A percentile compares a stretch with the other conserved stretches of the same genome.
Evolutionary conservation across 2,797 vertebrate genomes (phyloP).

Genomic region (Anguilla marmorata): DNA sequence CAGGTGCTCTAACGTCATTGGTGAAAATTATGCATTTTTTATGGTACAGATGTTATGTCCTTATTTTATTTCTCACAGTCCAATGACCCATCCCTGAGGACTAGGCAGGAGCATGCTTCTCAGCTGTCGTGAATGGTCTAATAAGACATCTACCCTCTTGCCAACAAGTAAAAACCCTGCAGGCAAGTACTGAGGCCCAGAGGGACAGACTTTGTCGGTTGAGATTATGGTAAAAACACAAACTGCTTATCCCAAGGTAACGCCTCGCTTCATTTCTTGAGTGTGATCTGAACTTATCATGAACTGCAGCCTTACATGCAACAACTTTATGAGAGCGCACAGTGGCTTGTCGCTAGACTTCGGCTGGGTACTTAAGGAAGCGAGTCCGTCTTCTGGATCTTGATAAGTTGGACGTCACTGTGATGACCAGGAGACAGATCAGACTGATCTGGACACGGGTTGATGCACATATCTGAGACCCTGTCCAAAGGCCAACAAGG

Average conservation of each 20-base stretch:
- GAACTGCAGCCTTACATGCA: not conserved
- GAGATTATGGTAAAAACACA: not conserved
- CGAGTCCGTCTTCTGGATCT: not conserved
- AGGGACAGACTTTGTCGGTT: constrained; percentile 12
- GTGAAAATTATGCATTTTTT: not conserved
- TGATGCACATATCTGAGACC: not conserved
- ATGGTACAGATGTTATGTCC: not conserved
- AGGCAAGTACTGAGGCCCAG: not conserved
- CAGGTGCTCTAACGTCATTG: not conserved
- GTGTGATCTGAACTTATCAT: constrained; percentile 12
- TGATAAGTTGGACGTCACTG: not conserved
- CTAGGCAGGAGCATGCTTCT: not conserved
- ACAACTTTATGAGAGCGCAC: not conserved
- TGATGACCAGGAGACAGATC: not conserved
- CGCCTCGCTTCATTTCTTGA: not conserved
- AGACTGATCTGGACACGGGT: not conserved
- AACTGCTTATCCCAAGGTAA: not conserved
- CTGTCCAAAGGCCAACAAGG: not conserved
- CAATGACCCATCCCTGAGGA: not conserved
- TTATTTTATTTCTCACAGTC: not conserved
- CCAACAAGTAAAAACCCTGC: not conserved
- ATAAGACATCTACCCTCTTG: not conserved
- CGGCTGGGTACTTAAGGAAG: not conserved
- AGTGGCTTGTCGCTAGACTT: not conserved
- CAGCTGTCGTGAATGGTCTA: not conserved